Base-by-base conservation (phyloP, 2,113 vertebrate genomes). In the Bostrychus sinensis region DNA sequence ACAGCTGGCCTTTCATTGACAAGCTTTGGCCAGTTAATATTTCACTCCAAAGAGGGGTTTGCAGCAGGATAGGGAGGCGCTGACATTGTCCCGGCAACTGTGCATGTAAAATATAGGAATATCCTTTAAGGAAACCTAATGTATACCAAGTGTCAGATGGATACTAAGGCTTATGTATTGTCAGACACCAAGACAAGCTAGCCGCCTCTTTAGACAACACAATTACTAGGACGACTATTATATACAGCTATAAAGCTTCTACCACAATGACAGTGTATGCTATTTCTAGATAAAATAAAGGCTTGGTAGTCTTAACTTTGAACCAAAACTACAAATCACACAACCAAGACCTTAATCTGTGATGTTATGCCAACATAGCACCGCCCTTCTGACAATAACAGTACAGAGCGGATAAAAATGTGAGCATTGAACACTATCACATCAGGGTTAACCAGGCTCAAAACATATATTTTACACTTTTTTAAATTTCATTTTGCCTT, bases 1-100 rank as follows among this genome's bases (percentile, higher is more conserved):
- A 90, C 91, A 91, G 91, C 90, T 91, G 91, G 89, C 83, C 82
- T 88, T 89, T 85, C 89, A 90, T 82, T 91, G 89, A 90, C 74
- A 78, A 85, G 83, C 78, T 86, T 82, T 84, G 60, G 72, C 79
- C 69, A 80, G 87, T 86, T 80, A 89, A 81, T 57, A 80, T 87
- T 89, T 84, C 84, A 84, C 72, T 86, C 66, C 70, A 79, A 72
- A 62, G 51, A 56, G 62, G 68, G 58, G 70, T 45, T 17, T 43
- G 53, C 34, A 46, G 64, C 25, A 32, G 41, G 48, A 16, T 48
- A 0, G 25, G 50, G n/a, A 28, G 66, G 45, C 25, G 13, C 9
- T 71, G 68, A 76, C 67, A 62, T 64, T 46, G 67, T 75, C 78
- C 74, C 81, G 77, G 54, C 62, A 75, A 85, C 66, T 83, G 75